Evolutionary conservation across 2,113 vertebrate species (phyloP).

Genomic region (Anser cygnoides): DNA sequence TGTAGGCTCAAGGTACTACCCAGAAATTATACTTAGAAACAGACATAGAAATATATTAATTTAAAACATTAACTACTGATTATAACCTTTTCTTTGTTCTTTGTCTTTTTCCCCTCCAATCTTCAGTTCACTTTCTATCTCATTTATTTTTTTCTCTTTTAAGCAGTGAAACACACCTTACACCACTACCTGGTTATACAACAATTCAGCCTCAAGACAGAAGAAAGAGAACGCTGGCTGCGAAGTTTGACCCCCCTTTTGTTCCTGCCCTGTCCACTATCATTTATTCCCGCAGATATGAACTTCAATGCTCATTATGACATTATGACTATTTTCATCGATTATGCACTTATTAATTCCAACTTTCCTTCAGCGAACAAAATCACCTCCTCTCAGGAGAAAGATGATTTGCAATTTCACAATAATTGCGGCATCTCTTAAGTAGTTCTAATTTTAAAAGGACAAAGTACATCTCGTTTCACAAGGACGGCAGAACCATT

Average conservation of each 20-base stretch:
- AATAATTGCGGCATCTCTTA: neutral
- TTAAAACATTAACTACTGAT: neutral
- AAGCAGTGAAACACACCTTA: neutral
- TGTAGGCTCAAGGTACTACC: neutral
- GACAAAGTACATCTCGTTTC: constrained; percentile 9
- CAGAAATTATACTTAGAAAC: neutral
- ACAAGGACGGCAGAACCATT: neutral
- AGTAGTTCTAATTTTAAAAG: constrained; percentile 52
- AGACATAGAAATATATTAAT: neutral
- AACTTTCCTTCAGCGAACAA: constrained; percentile 15
- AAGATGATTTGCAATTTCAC: constrained; percentile 1
- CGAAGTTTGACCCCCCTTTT: neutral
- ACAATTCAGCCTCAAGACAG: neutral
- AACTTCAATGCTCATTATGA: neutral
- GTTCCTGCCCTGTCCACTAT: neutral
- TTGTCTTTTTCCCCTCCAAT: too few species aligned
- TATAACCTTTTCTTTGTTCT: neutral
- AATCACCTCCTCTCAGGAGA: constrained; percentile 41
- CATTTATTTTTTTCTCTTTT: neutral
- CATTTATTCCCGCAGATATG: neutral
- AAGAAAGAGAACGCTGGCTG: neutral
- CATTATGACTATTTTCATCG: neutral
- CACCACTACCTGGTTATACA: neutral
- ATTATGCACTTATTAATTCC: constrained; percentile 16
- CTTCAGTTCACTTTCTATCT: neutral